These are phyloP conservation scores for Coptodon rendalli DNA, from an alignment of 2,113 vertebrate genomes.

Conservation along the genomic window DNA sequence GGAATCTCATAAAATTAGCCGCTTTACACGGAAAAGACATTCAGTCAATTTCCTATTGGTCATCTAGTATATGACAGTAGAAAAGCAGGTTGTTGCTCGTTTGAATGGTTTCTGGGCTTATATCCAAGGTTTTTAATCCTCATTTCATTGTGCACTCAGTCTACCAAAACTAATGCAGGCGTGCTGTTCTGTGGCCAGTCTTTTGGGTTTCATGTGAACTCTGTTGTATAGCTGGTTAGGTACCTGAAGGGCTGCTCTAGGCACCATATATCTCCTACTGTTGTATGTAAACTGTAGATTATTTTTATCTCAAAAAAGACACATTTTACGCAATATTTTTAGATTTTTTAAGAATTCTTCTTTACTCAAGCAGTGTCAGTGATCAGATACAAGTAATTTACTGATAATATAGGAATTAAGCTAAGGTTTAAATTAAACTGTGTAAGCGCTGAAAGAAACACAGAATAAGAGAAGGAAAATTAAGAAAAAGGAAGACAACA, in stretches of 20 bases:
- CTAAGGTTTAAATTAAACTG: neutral
- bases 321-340: neutral
- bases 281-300: neutral
- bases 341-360: neutral
- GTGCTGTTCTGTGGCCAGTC: constrained; percentile 37
- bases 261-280: neutral
- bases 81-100: constrained; percentile 36
- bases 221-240: constrained; percentile 17
- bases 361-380: neutral
- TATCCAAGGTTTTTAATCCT: constrained; percentile 63
- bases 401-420: neutral
- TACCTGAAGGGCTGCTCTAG: neutral
- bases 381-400: neutral
- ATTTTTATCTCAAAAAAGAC: neutral
- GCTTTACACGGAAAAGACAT: neutral
- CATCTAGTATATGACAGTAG: constrained; percentile 2
- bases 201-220: constrained; percentile 27
- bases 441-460: neutral
- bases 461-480: neutral
- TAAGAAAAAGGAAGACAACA: neutral
- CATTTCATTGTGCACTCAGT: constrained; percentile 64
- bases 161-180: constrained; percentile 49
- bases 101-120: constrained; percentile 55
- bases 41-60: neutral
- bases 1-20: neutral